These are phyloP conservation scores for Onychostruthus taczanowskii DNA, from an alignment of 2,113 vertebrate species.

Conservation along the genomic window DNA sequence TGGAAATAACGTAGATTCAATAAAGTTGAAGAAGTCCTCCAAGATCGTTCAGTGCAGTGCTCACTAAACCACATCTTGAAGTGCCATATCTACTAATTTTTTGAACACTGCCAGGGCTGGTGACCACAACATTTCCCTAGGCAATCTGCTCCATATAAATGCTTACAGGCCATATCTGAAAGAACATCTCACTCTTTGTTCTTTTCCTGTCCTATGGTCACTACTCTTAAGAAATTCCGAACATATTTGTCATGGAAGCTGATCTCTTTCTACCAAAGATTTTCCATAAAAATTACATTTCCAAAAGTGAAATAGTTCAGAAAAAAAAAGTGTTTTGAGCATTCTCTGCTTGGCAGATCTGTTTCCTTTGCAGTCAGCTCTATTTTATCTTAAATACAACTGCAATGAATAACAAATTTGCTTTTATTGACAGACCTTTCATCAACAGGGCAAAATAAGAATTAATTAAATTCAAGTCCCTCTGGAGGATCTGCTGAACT, in stretches of 20 bases:
- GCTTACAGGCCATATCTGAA: background rate
- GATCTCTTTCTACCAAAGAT: background rate
- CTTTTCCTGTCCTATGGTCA: background rate
- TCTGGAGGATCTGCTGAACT: background rate
- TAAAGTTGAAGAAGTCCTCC: background rate
- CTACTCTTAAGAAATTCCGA: background rate
- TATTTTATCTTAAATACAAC: background rate
- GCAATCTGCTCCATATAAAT: background rate
- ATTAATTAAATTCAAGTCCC: background rate
- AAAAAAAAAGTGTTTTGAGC: background rate
- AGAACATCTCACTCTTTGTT: fast-evolving
- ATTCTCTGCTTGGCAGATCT: background rate
- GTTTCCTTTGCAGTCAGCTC: background rate
- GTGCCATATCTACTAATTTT: background rate
- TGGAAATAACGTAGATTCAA: background rate
- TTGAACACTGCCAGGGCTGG: background rate
- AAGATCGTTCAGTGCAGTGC: background rate
- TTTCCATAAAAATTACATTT: background rate
- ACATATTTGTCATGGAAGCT: background rate
- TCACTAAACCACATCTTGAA: background rate
- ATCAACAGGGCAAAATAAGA: background rate
- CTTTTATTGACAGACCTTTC: background rate
- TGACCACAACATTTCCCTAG: background rate
- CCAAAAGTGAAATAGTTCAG: background rate
- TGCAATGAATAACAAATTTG: background rate